Base-by-base conservation (phyloP, 2,888 invertebrate genomes). In the Rapana venosa region DNA sequence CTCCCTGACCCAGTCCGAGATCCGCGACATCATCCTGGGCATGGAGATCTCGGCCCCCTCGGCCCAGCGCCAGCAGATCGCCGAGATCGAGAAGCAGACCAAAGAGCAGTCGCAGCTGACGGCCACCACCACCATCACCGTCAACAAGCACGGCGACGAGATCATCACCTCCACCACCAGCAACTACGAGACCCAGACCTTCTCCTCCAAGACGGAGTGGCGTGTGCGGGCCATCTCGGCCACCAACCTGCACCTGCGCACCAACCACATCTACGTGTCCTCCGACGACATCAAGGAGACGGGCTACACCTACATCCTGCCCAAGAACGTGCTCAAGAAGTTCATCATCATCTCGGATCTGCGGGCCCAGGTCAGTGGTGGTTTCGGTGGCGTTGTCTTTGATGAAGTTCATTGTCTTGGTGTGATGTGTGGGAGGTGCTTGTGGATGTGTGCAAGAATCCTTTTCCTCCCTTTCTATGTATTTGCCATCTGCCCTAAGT, bases 11-110 rank as follows among this genome's bases (percentile, higher is more conserved):
- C 99, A 99, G 96, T 99, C 99, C 0, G 99, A 99, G 97, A 99
- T 99, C 96, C 98, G 99, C 90, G 99, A 99, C 96, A 99, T 99
- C 93, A 99, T 99, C 94, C 97, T 99, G 91, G 99, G 99, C 94
- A 99, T 99, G 99, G 99, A 99, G 97, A 99, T 99, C 93, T 99
- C 99, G 26, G 99, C 99, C 0, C 99, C 99, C 0, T 99, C 99
- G 0, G 99, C 99, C 0, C 99, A 99, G 95, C 97, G 99, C 84
- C 99, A 99, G 96, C 99, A 99, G 96, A 99, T 99, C 94, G 99
- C 99, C 4, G 99, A 99, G 96, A 99, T 99, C 93, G 99, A 99
- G 96, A 99, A 99, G 96, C 99, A 99, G 97, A 99, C 99, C 86
- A 99, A 99, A 96, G 99, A 99, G 96, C 99, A 99, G 96, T 96